Evolutionary conservation across 2,888 invertebrate species (phyloP).

Genomic region (Ichneumoninae sp.): DNA sequence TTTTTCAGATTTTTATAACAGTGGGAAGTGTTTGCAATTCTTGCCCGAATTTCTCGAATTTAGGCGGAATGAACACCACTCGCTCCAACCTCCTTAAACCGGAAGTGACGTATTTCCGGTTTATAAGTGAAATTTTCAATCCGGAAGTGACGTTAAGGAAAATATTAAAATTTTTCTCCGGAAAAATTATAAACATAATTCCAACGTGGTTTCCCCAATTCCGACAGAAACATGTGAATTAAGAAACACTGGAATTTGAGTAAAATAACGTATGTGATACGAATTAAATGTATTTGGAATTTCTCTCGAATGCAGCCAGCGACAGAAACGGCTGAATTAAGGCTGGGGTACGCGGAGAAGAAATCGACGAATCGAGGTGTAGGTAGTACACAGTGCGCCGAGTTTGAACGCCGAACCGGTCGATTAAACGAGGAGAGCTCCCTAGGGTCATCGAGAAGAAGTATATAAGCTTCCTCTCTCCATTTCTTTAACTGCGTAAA

Average conservation of each 20-base stretch:
- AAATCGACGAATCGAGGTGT: background rate
- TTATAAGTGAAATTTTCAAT: background rate
- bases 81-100: background rate
- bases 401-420: conserved; percentile 66
- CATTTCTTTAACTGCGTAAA: conserved; percentile 29
- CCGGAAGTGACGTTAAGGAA: background rate
- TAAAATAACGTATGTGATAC: background rate
- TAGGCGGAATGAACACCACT: no score
- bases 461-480: background rate
- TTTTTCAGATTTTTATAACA: no score
- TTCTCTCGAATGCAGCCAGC: background rate
- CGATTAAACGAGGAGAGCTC: conserved; percentile 60
- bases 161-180: background rate
- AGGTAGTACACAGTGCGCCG: conserved; percentile 2
- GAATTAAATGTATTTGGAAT: background rate
- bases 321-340: background rate
- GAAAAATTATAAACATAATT: no score
- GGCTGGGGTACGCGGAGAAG: background rate
- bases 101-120: background rate
- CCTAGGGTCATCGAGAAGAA: conserved; percentile 57
- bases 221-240: no score
- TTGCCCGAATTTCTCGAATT: no score
- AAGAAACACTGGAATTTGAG: no score
- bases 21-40: no score
- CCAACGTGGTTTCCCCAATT: no score